Base-by-base conservation (phyloP, 2,888 invertebrate species). In the Xanthorhoe spadicearia region DNA sequence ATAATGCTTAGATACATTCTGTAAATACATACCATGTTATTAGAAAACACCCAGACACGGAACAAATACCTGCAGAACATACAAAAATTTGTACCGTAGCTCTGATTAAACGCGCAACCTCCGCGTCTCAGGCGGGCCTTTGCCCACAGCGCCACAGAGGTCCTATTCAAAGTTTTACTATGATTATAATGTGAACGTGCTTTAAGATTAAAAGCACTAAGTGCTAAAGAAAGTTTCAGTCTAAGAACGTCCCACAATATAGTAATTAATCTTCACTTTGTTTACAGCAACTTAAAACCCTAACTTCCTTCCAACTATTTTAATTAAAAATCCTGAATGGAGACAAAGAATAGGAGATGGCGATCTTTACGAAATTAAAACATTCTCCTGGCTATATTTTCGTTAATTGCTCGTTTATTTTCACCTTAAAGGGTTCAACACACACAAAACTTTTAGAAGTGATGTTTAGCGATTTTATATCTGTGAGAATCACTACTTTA, bases 281-380 rank as follows among this genome's bases (percentile, higher is more conserved):
- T 64, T 67, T 64, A 64, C 64, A 61, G 57, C 68, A 68, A 68
- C 58, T 70, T 59, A 43, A 64, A 69, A 65, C 53, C 59, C 52
- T 51, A 61, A 58, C 60, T 46, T 35, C 69, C 62, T 71, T 68
- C 15, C 35, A 54, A 76, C 76, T 76, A 76, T 76, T 76, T 76
- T 76, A 76, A 76, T 76, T 76, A 76, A 76, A 74, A 74, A 70
- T 66, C 71, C 64, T 70, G 70, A 71, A 72, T 64, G 71, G 66
- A 65, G 70, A 74, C 73, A 74, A 72, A 71, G 72, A 72, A 72
- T 66, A 35, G 48, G 55, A 52, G 61, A 68, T 68, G 64, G 64
- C 68, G 69, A 74, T 74, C 74, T 74, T 72, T 65, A 61, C 72
- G 62, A 72, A 72, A 74, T 74, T 72, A 74, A 72, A 74, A 74